Evolutionary conservation across 2,888 invertebrate genomes (phyloP).

Genomic region (Chirona hameri): DNA sequence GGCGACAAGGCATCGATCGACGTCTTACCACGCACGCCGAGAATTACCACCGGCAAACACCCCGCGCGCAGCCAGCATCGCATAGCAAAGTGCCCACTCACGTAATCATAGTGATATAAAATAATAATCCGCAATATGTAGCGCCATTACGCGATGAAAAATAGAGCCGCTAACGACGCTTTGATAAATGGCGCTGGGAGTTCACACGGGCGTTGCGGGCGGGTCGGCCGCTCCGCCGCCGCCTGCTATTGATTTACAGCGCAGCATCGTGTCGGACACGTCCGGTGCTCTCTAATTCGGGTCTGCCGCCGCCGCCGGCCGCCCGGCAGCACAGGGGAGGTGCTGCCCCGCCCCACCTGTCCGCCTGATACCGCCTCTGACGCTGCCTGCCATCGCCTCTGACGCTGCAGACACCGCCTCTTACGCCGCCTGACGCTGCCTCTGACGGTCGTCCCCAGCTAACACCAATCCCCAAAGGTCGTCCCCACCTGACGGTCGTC

Average conservation of each 20-base stretch:
- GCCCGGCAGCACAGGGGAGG: not conserved
- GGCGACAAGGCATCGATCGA: too few species aligned
- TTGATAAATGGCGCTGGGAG: not conserved
- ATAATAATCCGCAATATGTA: constrained; percentile 26
- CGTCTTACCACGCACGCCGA: not conserved
- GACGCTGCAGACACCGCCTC: not conserved
- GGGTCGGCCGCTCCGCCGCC: not conserved
- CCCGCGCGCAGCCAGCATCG: not conserved
- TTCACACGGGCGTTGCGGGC: not conserved
- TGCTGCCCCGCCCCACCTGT: not conserved
- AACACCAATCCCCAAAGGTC: too few species aligned
- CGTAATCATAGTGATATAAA: constrained; percentile 27
- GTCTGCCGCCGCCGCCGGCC: not conserved
- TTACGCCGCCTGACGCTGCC: too few species aligned
- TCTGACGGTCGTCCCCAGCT: too few species aligned
- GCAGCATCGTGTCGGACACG: not conserved
- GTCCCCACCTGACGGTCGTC: too few species aligned
- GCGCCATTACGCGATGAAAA: constrained; percentile 22
- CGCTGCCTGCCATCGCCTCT: not conserved
- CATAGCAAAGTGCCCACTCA: constrained; percentile 3
- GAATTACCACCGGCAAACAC: not conserved
- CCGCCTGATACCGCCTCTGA: not conserved
- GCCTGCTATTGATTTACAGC: constrained; percentile 6
- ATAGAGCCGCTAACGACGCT: constrained; percentile 7
- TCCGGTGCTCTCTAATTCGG: constrained; percentile 1